Evolutionary conservation across 2,888 invertebrate species (phyloP).

Genomic region (Phorcus lineatus): DNA sequence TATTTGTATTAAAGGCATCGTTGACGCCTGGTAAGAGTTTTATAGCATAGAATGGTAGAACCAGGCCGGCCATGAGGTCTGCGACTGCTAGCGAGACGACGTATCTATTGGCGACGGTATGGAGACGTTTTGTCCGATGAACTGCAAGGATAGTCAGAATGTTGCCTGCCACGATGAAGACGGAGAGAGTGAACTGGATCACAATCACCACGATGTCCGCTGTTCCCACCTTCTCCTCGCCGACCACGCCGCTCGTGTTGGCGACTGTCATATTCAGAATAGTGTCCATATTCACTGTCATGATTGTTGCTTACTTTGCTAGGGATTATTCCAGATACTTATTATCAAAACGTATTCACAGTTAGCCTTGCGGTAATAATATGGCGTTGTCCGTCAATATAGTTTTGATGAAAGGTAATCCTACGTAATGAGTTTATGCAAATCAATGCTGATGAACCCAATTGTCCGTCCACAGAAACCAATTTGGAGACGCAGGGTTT

Average conservation of each 20-base stretch:
- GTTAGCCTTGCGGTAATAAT: too few relatives aligned
- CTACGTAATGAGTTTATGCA: too few relatives aligned
- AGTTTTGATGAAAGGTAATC: too few relatives aligned
- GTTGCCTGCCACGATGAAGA: conserved; percentile 21
- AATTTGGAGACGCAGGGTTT: too few relatives aligned
- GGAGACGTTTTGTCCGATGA: neutral
- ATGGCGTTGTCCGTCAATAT: too few relatives aligned
- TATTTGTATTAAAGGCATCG: neutral
- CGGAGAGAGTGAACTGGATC: neutral
- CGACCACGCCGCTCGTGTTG: neutral
- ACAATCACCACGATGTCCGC: neutral
- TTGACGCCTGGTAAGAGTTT: neutral
- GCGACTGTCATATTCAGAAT: too few relatives aligned
- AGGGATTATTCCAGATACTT: too few relatives aligned
- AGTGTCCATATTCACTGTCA: too few relatives aligned
- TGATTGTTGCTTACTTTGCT: too few relatives aligned
- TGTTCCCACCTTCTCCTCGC: neutral
- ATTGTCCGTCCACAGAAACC: too few relatives aligned
- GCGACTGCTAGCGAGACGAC: conserved; percentile 24
- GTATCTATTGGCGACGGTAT: conserved; percentile 25
- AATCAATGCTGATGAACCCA: too few relatives aligned
- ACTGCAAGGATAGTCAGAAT: conserved; percentile 22
- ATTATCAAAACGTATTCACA: too few relatives aligned
- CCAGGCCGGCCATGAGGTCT: conserved; percentile 16
- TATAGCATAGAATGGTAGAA: conserved; percentile 13